Evolutionary conservation across 2,113 vertebrate species (phyloP).

Genomic region (Nycticorax nycticorax): DNA sequence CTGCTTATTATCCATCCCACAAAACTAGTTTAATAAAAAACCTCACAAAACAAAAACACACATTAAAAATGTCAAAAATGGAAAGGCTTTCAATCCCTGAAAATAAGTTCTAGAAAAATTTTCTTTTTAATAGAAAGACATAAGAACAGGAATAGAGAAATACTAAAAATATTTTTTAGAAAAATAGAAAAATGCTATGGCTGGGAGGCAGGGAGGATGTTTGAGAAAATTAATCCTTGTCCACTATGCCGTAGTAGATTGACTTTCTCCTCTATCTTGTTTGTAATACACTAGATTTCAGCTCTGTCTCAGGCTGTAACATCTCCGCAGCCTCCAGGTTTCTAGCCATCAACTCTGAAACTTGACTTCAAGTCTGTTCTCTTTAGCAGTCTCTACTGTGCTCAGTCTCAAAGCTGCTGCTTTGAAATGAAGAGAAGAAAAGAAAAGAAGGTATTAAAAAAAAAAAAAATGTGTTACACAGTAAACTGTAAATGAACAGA

Average conservation of each 20-base stretch:
- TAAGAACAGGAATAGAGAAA: neutral
- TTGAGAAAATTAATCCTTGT: neutral
- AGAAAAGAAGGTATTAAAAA: neutral
- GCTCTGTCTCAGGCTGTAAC: neutral
- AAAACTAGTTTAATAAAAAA: neutral
- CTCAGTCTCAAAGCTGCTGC: neutral
- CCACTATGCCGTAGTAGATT: neutral
- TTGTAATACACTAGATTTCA: neutral
- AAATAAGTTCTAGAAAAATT: neutral
- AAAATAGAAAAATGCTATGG: neutral
- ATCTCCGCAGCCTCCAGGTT: neutral
- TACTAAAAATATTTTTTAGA: neutral
- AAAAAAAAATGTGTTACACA: neutral
- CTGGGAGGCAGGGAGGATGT: rapidly evolving
- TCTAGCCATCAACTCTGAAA: neutral
- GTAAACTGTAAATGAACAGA: neutral
- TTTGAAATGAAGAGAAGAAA: neutral
- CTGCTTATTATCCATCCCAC: rapidly evolving
- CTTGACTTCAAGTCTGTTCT: neutral
- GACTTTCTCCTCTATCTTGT: neutral
- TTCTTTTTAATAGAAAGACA: neutral
- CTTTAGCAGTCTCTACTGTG: neutral
- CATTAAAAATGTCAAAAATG: neutral
- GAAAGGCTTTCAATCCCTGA: neutral
- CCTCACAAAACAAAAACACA: neutral